These are phyloP conservation scores for Bombyx huttoni DNA, from an alignment of 2,888 invertebrate species.

Conservation along the genomic window DNA sequence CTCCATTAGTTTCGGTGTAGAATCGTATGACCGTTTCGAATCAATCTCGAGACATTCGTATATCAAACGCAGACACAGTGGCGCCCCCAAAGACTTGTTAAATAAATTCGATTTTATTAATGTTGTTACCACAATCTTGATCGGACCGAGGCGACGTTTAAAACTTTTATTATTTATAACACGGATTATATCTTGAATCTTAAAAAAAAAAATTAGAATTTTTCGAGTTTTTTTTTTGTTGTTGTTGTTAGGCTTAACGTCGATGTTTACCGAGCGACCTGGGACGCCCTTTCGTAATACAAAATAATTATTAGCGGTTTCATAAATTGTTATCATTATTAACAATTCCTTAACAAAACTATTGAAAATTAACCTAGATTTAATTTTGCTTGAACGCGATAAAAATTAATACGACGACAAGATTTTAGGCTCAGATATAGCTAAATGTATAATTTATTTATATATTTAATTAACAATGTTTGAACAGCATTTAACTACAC, in stretches of 20 bases:
- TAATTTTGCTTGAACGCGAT: too few species aligned
- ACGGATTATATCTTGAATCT: conserved; percentile 15
- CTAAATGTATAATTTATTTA: too few species aligned
- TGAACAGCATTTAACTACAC: too few species aligned
- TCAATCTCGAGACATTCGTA: conserved; percentile 19
- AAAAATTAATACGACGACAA: too few species aligned
- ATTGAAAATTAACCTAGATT: too few species aligned
- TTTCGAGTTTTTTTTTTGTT: conserved; percentile 3
- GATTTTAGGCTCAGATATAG: too few species aligned
- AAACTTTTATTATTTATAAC: conserved; percentile 66
- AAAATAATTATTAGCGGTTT: too few species aligned
- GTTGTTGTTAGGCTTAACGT: conserved; percentile 45
- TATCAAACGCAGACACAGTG: conserved; percentile 53
- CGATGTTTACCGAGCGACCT: not conserved
- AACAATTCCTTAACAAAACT: too few species aligned
- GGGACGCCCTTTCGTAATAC: too few species aligned
- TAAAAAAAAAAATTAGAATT: conserved; percentile 3
- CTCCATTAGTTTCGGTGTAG: conserved; percentile 3
- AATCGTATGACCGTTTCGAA: not conserved
- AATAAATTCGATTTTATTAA: conserved; percentile 67
- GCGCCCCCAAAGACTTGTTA: conserved; percentile 45
- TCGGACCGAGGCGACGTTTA: conserved; percentile 47
- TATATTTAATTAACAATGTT: too few species aligned
- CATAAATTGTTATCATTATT: too few species aligned
- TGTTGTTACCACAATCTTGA: conserved; percentile 61